Evolutionary conservation across 2,888 invertebrate species (phyloP).

Genomic region (Synanthedon andrenaeformis): DNA sequence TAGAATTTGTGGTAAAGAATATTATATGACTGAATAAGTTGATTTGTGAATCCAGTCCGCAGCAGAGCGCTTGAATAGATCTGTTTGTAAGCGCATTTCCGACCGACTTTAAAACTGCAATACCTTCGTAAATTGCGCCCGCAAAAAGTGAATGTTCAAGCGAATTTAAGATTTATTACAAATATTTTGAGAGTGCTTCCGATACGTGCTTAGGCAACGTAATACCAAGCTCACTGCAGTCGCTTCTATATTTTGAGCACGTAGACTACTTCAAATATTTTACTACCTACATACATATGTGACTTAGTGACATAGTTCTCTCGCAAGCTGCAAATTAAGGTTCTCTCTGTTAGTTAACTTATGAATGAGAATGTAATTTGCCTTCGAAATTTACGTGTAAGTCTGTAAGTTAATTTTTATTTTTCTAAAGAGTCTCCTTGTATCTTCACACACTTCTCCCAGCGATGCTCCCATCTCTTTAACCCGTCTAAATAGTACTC

Average conservation of each 20-base stretch:
- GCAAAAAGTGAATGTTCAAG: background rate
- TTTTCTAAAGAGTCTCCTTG: no score
- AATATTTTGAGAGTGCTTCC: background rate
- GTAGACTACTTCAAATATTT: background rate
- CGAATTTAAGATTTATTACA: background rate
- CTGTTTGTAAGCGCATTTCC: background rate
- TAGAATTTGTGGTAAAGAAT: background rate
- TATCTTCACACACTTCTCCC: no score
- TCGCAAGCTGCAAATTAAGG: no score
- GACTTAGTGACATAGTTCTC: background rate
- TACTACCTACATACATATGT: background rate
- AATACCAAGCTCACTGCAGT: background rate
- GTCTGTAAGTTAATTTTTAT: no score
- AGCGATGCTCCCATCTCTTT: no score
- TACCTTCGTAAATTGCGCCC: background rate
- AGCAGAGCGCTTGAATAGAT: background rate
- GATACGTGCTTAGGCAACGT: background rate
- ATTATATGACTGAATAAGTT: background rate
- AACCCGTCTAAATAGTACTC: no score
- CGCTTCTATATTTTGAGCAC: background rate
- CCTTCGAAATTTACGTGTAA: no score
- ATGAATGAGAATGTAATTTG: no score
- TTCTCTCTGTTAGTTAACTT: no score
- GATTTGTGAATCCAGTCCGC: background rate
- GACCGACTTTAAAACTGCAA: background rate